These are phyloP conservation scores for Isichthys henryi DNA, from an alignment of 2,113 vertebrate species.

Conservation along the genomic window DNA sequence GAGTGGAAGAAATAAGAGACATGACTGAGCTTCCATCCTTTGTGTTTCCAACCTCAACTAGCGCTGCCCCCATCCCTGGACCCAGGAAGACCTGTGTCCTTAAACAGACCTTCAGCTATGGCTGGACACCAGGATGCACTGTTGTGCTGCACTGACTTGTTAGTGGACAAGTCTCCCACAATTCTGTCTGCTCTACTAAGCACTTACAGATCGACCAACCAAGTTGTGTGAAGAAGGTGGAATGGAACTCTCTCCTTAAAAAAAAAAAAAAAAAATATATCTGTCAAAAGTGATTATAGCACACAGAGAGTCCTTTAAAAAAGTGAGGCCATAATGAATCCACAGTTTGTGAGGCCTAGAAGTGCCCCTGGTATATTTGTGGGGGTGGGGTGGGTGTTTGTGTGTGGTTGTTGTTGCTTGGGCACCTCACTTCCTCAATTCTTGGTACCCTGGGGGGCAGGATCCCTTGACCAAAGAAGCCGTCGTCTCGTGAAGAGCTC, in stretches of 20 bases:
- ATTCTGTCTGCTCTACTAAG: conserved; percentile 38
- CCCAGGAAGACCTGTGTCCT: neutral
- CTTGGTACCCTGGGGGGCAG: conserved; percentile 45
- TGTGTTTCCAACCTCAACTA: conserved; percentile 5
- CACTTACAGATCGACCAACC: conserved; percentile 46
- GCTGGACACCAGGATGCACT: conserved; percentile 27
- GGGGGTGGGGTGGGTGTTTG: conserved; percentile 18
- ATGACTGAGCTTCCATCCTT: conserved; percentile 36
- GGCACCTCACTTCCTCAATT: conserved; percentile 52
- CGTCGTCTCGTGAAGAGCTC: conserved; percentile 41
- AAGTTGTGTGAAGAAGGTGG: conserved; percentile 49
- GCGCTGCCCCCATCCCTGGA: conserved; percentile 11
- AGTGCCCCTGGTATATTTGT: conserved; percentile 28
- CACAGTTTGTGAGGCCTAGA: conserved; percentile 33
- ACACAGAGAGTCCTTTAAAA: conserved; percentile 36
- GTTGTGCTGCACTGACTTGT: conserved; percentile 54
- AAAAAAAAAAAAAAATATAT: conserved; percentile 24
- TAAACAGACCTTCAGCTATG: neutral
- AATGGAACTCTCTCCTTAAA: conserved; percentile 43
- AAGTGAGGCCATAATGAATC: conserved; percentile 41
- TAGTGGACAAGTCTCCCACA: conserved; percentile 38
- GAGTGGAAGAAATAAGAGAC: conserved; percentile 46
- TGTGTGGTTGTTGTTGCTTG: conserved; percentile 45
- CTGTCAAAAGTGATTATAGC: conserved; percentile 32
- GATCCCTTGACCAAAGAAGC: conserved; percentile 65